Evolutionary conservation across 1,140 invertebrate genomes (phyloP).

Genomic region (Hesperophylax magnus): DNA sequence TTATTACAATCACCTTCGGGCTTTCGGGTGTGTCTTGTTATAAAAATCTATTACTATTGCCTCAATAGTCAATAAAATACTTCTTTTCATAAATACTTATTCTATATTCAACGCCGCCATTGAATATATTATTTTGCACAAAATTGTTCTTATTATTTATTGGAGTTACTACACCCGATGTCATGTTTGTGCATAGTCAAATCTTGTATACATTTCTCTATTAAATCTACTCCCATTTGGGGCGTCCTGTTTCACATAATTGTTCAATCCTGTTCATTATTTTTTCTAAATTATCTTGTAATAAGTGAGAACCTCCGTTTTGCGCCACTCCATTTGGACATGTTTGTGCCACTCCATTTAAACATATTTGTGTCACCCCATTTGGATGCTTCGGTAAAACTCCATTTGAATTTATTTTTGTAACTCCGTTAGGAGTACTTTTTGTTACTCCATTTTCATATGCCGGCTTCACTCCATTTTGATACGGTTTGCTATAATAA

Average conservation of each 20-base stretch:
- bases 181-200: conserved; percentile 32
- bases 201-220: conserved; percentile 9
- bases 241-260: conserved; percentile 38
- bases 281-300: conserved; percentile 21
- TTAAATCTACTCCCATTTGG: conserved; percentile 31
- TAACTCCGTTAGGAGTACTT: not conserved
- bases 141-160: conserved; percentile 17
- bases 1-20: not conserved
- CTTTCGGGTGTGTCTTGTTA: not conserved
- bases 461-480: conserved; percentile 31
- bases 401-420: too few species aligned
- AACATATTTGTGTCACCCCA: conserved; percentile 17
- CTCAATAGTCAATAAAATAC: conserved; percentile 46
- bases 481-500: conserved; percentile 34
- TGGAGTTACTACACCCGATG: conserved; percentile 5
- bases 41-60: conserved; percentile 17
- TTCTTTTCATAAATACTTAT: conserved; percentile 49
- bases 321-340: conserved; percentile 32
- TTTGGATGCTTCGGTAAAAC: conserved; percentile 7
- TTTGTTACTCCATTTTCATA: conserved; percentile 28
- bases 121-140: conserved; percentile 13
- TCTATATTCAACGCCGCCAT: conserved; percentile 16
- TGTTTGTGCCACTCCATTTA: not conserved
- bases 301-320: conserved; percentile 13
- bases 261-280: conserved; percentile 17